Conservation (phyloP, 2,797 vertebrate species). For the Nannoperca obscura region DNA sequence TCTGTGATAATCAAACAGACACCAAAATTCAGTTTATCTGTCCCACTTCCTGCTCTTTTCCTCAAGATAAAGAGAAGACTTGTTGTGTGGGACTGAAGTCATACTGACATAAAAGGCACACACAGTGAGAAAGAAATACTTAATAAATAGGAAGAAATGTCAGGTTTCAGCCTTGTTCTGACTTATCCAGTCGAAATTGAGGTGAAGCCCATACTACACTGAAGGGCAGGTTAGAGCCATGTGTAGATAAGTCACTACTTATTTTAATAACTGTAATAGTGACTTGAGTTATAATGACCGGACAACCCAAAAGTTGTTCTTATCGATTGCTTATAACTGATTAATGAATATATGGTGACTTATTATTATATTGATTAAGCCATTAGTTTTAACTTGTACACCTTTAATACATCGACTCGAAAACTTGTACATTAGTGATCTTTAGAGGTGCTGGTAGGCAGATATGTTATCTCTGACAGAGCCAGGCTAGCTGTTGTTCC, state of each 20-base stretch:
- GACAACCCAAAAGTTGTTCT: neutral
- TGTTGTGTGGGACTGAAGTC: conserved; percentile 13
- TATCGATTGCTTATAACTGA: neutral
- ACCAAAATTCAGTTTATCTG: conserved; percentile 13
- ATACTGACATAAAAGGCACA: conserved; percentile 18
- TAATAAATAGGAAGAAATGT: conserved; percentile 1
- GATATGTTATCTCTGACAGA: neutral
- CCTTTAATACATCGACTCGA: neutral
- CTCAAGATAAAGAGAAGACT: neutral
- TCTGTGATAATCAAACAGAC: conserved; percentile 24
- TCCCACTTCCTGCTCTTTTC: conserved; percentile 15
- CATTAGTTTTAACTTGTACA: neutral
- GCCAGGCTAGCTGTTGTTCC: neutral
- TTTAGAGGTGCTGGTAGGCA: neutral
- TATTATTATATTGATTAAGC: neutral
- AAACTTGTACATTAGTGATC: neutral
- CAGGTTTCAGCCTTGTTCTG: conserved; percentile 12
- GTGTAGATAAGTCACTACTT: too few relatives aligned
- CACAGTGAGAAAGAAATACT: neutral
- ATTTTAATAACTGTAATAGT: neutral
- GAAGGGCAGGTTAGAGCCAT: too few relatives aligned
- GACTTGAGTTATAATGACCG: neutral
- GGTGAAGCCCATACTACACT: too few relatives aligned
- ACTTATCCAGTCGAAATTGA: neutral
- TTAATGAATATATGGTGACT: too few relatives aligned